Percentiles rank a stretch among this genome's conserved stretches.
Conservation (phyloP, 2,113 vertebrate species). For the Catharus bicknelli region DNA sequence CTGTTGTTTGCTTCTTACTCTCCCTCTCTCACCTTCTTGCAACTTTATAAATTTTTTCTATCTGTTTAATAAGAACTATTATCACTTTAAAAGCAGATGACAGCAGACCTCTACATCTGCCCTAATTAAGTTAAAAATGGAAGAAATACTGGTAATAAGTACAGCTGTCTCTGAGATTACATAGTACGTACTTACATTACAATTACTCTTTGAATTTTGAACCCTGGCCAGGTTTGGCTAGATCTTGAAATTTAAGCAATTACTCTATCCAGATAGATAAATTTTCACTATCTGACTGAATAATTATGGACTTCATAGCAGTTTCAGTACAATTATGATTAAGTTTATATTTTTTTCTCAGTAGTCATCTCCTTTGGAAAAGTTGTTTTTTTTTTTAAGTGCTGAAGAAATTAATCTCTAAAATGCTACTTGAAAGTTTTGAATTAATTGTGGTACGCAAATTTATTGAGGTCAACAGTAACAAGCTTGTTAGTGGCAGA, state of each 20-base stretch:
- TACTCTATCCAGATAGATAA: not conserved
- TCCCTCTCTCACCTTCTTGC: not conserved
- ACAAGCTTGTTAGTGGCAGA: not conserved
- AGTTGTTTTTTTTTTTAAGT: not conserved
- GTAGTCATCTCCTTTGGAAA: not conserved
- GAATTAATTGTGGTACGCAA: not conserved
- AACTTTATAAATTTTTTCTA: not conserved
- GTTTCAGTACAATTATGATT: not conserved
- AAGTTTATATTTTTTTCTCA: not conserved
- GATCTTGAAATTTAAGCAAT: not conserved
- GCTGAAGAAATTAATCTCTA: not conserved
- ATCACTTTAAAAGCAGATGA: not conserved
- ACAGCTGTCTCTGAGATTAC: conserved; percentile 21
- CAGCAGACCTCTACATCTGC: not conserved
- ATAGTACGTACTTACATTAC: not conserved
- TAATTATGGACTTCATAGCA: conserved; percentile 29
- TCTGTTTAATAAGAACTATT: not conserved
- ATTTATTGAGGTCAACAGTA: not conserved
- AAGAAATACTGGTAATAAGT: not conserved
- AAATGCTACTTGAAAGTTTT: not conserved
- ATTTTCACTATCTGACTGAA: conserved; percentile 33
- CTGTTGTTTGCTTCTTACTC: not conserved
- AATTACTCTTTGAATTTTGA: conserved; percentile 26
- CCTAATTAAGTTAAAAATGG: not conserved
- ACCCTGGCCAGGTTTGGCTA: not conserved